These are phyloP conservation scores for Porphyrio hochstetteri DNA, from an alignment of 2,113 vertebrate species.

Conservation along the genomic window DNA sequence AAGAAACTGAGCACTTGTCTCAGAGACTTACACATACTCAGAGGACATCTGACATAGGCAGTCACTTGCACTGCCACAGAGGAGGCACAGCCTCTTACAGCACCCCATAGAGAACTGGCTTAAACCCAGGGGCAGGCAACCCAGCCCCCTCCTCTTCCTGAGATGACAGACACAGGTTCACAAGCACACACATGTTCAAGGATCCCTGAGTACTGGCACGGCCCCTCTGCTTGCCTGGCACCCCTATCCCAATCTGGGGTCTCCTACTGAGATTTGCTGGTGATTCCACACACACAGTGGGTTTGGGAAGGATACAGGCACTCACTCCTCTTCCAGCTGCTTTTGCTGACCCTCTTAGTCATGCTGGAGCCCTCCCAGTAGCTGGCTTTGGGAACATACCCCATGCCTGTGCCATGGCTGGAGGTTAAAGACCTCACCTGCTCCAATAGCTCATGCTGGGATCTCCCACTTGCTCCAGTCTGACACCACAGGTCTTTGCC, in stretches of 20 bases:
- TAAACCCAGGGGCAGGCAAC: background rate
- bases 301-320: background rate
- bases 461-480: no score
- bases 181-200: accelerated
- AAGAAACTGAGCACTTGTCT: background rate
- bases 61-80: background rate
- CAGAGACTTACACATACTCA: no score
- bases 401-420: background rate
- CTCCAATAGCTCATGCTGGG: background rate
- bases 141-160: background rate
- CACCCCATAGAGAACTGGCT: no score
- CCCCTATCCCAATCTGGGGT: background rate
- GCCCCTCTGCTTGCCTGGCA: no score
- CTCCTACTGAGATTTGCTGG: background rate
- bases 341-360: no score
- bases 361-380: no score
- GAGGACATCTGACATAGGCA: accelerated
- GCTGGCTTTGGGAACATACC: background rate
- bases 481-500: background rate
- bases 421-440: background rate
- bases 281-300: no score
- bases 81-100: background rate
- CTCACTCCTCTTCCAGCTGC: background rate
- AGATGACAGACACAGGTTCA: background rate
- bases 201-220: accelerated